phyloP scores from a whole-genome alignment of 2,797 vertebrate species.

The Sebastiscus albofasciatus region DNA sequence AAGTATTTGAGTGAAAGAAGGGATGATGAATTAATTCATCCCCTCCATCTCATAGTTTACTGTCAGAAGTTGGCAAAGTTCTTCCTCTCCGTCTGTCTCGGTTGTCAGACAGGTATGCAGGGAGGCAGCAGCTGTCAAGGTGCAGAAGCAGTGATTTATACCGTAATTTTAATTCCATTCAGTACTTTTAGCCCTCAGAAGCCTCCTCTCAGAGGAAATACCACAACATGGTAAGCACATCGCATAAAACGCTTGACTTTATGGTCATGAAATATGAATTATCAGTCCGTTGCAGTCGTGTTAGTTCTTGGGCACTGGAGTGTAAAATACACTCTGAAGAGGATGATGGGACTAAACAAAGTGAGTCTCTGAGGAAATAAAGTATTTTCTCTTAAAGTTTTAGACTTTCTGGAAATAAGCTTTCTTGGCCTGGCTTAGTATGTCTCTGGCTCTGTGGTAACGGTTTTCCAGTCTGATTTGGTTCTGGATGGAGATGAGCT shows the following conservation, averaged over 20 bases:
- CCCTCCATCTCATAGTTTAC: constrained; percentile 2
- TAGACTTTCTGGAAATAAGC: constrained; percentile 45
- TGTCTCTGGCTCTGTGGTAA: constrained; percentile 31
- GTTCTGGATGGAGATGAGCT: constrained; percentile 52
- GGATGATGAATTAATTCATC: neutral
- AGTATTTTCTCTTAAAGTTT: constrained; percentile 50
- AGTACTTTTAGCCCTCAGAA: constrained; percentile 52
- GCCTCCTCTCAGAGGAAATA: constrained; percentile 48
- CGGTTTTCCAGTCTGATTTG: constrained; percentile 56
- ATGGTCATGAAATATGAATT: constrained; percentile 70
- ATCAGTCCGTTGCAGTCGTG: constrained; percentile 58
- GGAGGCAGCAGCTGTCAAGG: constrained; percentile 55
- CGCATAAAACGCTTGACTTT: constrained; percentile 64
- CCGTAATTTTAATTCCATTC: constrained; percentile 64
- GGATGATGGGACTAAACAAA: constrained; percentile 58
- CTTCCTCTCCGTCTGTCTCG: constrained; percentile 15
- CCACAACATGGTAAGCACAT: constrained; percentile 52
- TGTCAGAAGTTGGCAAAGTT: constrained; percentile 1
- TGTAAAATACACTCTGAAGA: constrained; percentile 61
- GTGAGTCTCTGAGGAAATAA: constrained; percentile 48
- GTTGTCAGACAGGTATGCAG: constrained; percentile 36
- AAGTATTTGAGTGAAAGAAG: constrained; percentile 2
- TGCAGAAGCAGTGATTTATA: constrained; percentile 66
- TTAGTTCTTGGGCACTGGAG: constrained; percentile 57
- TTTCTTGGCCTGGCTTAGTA: constrained; percentile 24